Evolutionary conservation across 2,888 invertebrate genomes (phyloP).

Genomic region (Periphyllus acericola): DNA sequence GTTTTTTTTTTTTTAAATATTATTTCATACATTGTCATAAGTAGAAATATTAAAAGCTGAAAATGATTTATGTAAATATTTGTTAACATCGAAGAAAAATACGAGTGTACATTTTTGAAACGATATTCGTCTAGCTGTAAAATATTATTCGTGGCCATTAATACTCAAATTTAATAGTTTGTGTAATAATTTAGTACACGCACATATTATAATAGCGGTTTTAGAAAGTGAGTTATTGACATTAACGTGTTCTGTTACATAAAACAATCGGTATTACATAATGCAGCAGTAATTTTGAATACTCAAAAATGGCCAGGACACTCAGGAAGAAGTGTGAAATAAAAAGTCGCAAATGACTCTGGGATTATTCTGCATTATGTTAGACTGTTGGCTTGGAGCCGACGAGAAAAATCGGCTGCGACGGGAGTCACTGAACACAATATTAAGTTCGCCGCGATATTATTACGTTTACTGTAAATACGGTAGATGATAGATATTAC

Average conservation of each 20-base stretch:
- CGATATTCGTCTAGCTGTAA: not conserved
- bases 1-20: no score
- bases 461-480: no score
- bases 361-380: no score
- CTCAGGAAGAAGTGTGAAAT: no score
- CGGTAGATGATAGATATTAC: not conserved
- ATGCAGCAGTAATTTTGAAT: not conserved
- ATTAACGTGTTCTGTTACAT: constrained; percentile 40
- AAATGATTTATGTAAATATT: not conserved
- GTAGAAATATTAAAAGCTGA: not conserved
- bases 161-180: not conserved
- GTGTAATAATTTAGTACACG: not conserved
- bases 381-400: no score
- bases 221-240: constrained; percentile 61
- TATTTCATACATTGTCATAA: not conserved
- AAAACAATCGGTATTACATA: constrained; percentile 37
- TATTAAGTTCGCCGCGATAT: no score
- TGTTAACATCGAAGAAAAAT: no score
- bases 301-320: not conserved
- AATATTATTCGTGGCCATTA: not conserved
- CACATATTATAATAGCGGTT: constrained; percentile 1
- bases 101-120: not conserved
- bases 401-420: no score
- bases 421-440: no score
- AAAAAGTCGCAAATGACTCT: no score